phyloP scores from a whole-genome alignment of 2,113 vertebrate species.

The Siniperca knerii region DNA sequence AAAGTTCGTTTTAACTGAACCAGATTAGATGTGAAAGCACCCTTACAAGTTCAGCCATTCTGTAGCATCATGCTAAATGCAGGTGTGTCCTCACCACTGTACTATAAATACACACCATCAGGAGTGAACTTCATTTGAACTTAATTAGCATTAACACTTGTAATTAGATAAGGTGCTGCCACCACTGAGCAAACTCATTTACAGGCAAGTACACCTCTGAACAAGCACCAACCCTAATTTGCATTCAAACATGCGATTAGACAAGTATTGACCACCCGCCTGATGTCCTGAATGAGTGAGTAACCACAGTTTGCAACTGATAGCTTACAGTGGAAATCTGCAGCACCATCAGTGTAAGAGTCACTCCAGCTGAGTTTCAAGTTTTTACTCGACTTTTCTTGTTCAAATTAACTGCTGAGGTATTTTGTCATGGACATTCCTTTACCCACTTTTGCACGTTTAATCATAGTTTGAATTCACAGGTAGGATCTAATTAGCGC shows the following conservation, averaged over 20 bases:
- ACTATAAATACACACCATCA: constrained; percentile 28
- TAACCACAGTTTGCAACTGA: neutral
- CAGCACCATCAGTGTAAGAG: neutral
- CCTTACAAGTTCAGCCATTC: neutral
- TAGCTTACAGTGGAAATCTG: constrained; percentile 9
- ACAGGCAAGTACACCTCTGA: constrained; percentile 39
- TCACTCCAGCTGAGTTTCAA: neutral
- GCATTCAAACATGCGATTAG: constrained; percentile 39
- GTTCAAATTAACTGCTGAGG: neutral
- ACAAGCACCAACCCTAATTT: constrained; percentile 36
- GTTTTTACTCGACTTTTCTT: neutral
- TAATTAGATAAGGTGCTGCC: constrained; percentile 58
- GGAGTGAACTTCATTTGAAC: constrained; percentile 54
- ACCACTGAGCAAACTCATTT: constrained; percentile 60
- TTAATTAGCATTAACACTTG: constrained; percentile 52
- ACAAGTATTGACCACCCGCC: constrained; percentile 30
- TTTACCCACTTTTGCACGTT: neutral
- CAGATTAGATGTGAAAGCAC: neutral
- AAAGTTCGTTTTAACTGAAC: neutral
- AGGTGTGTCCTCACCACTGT: constrained; percentile 2
- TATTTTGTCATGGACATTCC: neutral
- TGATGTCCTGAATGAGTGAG: constrained; percentile 26
- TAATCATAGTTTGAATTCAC: neutral
- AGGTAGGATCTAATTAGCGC: constrained; percentile 16
- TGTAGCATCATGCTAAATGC: constrained; percentile 6